Conservation (phyloP, 2,797 vertebrate species). For the Sebastes hubbsi region DNA sequence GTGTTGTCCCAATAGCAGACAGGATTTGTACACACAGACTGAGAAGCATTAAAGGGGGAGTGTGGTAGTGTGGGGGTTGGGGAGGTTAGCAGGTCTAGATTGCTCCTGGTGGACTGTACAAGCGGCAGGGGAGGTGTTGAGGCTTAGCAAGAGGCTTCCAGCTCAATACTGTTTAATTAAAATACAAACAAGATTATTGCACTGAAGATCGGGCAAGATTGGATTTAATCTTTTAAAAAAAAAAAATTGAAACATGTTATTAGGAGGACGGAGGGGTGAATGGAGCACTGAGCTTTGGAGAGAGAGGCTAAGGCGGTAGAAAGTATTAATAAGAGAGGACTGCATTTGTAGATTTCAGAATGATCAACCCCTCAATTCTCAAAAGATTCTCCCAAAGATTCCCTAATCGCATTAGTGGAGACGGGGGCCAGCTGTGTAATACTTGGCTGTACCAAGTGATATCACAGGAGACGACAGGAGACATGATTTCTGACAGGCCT, state of each 20-base stretch:
- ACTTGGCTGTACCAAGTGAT: neutral
- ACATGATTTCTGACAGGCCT: neutral
- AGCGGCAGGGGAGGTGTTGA: constrained; percentile 10
- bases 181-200: constrained; percentile 59
- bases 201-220: constrained; percentile 33
- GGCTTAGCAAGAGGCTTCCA: constrained; percentile 4
- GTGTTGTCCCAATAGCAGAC: constrained; percentile 33
- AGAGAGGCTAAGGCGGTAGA: neutral
- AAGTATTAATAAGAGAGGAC: neutral
- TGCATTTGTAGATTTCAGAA: neutral
- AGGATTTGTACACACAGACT: constrained; percentile 49
- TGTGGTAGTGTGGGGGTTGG: neutral
- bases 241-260: constrained; percentile 35
- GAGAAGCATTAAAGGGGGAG: constrained; percentile 19
- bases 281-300: neutral
- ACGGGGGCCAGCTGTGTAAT: neutral
- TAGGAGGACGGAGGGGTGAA: neutral
- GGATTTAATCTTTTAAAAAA: constrained; percentile 59
- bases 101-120: constrained; percentile 7
- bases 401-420: neutral
- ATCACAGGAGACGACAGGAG: neutral
- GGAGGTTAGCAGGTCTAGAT: neutral
- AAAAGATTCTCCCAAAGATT: neutral
- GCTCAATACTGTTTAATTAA: constrained; percentile 66
- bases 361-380: neutral